phyloP scores from a whole-genome alignment of 2,113 vertebrate genomes.

The Malaclemys terrapin region DNA sequence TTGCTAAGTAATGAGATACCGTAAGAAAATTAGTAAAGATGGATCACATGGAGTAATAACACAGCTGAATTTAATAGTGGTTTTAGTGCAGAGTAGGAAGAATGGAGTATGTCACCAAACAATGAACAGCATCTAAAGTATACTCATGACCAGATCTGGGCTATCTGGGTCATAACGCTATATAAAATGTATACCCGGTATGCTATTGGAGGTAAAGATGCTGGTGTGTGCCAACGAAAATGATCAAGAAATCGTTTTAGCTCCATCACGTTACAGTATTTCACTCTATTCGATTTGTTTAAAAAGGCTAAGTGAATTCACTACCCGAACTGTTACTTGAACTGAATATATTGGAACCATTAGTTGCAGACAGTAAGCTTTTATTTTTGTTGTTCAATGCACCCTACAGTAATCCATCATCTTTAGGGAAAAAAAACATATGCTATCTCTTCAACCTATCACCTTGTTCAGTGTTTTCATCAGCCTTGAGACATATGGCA shows the following conservation, averaged over 20 bases:
- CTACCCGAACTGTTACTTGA: background rate
- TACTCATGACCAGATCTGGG: background rate
- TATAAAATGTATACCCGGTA: background rate
- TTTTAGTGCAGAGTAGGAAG: background rate
- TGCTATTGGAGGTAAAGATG: background rate
- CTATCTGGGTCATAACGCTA: background rate
- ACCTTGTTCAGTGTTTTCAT: background rate
- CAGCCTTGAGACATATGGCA: background rate
- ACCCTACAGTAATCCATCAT: background rate
- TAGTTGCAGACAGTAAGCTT: background rate
- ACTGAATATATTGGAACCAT: background rate
- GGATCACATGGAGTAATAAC: background rate
- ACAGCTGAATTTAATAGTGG: background rate
- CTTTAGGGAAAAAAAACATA: background rate
- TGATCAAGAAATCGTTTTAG: background rate
- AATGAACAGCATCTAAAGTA: background rate
- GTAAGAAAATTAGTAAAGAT: background rate
- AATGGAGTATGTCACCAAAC: background rate
- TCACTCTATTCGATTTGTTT: background rate
- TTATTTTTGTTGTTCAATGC: background rate
- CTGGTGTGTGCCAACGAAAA: background rate
- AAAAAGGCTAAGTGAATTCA: background rate
- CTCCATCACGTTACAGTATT: fast-evolving
- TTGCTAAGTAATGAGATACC: background rate
- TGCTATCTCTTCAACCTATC: background rate